phyloP scores from a whole-genome alignment of 1,140 invertebrate species.

The Ladona fulva region DNA sequence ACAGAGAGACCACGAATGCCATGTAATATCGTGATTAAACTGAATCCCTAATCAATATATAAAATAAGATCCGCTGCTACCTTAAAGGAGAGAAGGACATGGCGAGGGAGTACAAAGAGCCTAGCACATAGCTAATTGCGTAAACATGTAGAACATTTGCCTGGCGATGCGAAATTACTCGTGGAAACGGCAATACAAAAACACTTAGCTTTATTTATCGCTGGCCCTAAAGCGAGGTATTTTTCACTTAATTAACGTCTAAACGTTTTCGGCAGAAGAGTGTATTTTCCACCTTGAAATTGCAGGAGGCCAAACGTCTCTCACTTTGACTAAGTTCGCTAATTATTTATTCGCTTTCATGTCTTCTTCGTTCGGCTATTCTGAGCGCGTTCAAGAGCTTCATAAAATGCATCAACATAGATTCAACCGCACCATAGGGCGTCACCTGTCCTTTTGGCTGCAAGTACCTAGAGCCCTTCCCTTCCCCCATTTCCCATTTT shows the following conservation, averaged over 20 bases:
- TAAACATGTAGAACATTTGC: too few relatives aligned
- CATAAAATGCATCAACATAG: neutral
- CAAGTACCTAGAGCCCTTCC: neutral
- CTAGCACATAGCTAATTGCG: too few relatives aligned
- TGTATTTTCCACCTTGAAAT: neutral
- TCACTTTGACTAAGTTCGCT: conserved; percentile 2
- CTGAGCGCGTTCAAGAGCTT: neutral
- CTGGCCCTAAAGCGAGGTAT: neutral
- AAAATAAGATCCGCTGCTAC: too few relatives aligned
- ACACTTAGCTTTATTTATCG: neutral
- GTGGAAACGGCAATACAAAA: neutral
- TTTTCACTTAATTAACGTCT: neutral
- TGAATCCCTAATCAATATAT: too few relatives aligned
- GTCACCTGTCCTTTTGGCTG: neutral
- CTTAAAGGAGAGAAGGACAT: too few relatives aligned
- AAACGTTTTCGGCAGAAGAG: neutral
- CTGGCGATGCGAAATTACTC: too few relatives aligned
- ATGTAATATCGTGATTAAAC: too few relatives aligned
- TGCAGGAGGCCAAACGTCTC: neutral
- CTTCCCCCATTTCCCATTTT: neutral
- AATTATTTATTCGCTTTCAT: conserved; percentile 8
- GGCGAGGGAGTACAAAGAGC: too few relatives aligned
- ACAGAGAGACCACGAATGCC: too few relatives aligned
- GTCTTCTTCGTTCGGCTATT: neutral
- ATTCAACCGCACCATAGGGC: neutral